These are phyloP conservation scores for Enteromius viviparus DNA, from an alignment of 2,797 vertebrate species.

Conservation along the genomic window DNA sequence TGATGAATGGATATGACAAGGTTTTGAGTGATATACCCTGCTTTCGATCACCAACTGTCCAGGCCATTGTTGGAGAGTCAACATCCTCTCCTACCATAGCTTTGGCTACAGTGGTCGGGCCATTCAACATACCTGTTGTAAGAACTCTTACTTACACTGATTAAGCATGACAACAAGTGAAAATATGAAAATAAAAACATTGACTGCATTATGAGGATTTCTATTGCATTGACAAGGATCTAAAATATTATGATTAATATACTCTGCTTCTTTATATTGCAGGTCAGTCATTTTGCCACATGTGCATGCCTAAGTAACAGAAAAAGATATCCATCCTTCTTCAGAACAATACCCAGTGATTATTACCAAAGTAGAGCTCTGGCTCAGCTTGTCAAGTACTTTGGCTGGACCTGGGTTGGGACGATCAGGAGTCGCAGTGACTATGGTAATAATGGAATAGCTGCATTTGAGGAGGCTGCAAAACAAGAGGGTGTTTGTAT, in stretches of 20 bases:
- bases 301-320: constrained; percentile 51
- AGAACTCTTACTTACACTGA: not conserved
- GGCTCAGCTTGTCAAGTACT: constrained; percentile 48
- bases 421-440: constrained; percentile 53
- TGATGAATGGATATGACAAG: constrained; percentile 57
- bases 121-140: constrained; percentile 72
- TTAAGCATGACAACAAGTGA: not conserved
- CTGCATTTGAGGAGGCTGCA: constrained; percentile 54
- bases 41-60: constrained; percentile 65
- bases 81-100: constrained; percentile 71
- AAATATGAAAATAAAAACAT: not conserved
- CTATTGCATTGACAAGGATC: not conserved
- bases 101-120: constrained; percentile 68
- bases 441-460: constrained; percentile 59
- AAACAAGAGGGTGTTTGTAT: constrained; percentile 57
- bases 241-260: not conserved
- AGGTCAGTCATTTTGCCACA: constrained; percentile 51
- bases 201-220: not conserved
- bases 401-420: constrained; percentile 61
- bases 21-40: constrained; percentile 40
- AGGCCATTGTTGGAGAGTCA: constrained; percentile 72
- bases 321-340: constrained; percentile 42
- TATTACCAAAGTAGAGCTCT: constrained; percentile 55
- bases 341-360: constrained; percentile 54
- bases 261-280: not conserved